These are phyloP conservation scores for Gopherus evgoodei DNA, from an alignment of 2,113 vertebrate genomes.

Conservation along the genomic window DNA sequence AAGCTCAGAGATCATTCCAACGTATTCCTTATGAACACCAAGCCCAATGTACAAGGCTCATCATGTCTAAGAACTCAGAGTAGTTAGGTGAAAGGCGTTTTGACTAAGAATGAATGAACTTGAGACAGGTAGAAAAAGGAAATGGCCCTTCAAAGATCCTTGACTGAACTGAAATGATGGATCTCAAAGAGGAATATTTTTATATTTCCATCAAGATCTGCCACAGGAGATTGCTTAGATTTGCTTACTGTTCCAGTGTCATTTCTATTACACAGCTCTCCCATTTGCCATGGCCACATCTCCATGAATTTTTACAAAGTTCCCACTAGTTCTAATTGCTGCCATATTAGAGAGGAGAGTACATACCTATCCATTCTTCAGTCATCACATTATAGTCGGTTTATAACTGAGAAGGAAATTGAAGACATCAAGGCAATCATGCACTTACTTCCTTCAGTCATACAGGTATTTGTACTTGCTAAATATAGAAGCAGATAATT, in stretches of 20 bases:
- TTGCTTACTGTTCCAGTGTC: not conserved
- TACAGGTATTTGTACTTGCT: not conserved
- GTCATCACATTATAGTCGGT: not conserved
- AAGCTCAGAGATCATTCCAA: not conserved
- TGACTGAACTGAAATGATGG: not conserved
- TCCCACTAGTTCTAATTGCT: not conserved
- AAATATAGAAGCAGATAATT: not conserved
- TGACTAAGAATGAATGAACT: not conserved
- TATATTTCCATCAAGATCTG: not conserved
- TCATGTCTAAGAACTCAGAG: not conserved
- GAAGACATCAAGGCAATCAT: not conserved
- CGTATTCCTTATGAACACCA: not conserved
- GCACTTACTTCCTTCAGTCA: not conserved
- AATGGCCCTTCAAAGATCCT: not conserved
- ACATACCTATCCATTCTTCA: not conserved
- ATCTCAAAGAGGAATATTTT: not conserved
- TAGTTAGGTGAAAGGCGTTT: not conserved
- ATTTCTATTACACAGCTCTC: not conserved
- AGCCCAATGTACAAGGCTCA: not conserved
- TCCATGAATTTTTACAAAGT: not conserved
- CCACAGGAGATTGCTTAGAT: not conserved
- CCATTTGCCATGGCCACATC: not conserved
- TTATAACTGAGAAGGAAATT: not conserved
- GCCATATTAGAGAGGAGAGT: not conserved
- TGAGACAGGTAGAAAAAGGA: not conserved